These are phyloP conservation scores for Cydia splendana DNA, from an alignment of 1,140 invertebrate species.

Conservation along the genomic window DNA sequence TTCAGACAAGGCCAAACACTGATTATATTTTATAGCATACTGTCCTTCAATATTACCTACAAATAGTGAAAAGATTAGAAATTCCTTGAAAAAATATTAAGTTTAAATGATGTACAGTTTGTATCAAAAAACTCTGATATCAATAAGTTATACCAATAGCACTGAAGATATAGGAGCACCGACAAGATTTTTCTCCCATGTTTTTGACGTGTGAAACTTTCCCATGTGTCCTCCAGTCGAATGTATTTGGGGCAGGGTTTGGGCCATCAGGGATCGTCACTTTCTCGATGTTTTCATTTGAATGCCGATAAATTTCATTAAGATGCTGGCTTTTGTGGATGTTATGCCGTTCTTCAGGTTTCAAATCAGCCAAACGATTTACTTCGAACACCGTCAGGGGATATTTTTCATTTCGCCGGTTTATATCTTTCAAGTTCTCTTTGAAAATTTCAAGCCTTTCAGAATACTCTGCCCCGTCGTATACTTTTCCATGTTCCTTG, in stretches of 20 bases:
- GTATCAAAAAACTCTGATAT: too few species aligned
- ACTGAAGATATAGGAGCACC: not conserved
- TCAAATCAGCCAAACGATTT: not conserved
- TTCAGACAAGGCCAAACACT: not conserved
- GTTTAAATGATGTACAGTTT: too few species aligned
- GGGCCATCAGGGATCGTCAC: not conserved
- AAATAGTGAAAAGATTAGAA: not conserved
- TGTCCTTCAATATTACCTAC: not conserved
- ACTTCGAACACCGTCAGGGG: not conserved
- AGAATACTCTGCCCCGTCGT: not conserved
- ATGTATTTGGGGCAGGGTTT: not conserved
- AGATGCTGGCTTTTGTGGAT: too few species aligned
- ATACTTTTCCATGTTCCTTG: not conserved
- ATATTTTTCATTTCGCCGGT: not conserved
- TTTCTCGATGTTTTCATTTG: not conserved
- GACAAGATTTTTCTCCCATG: not conserved
- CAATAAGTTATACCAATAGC: too few species aligned
- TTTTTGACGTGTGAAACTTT: not conserved
- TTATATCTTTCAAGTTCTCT: not conserved
- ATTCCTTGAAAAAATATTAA: too few species aligned
- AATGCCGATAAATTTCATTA: too few species aligned
- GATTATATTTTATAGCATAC: not conserved
- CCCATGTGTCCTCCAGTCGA: not conserved
- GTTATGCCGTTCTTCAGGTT: not conserved
- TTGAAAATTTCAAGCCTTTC: conserved; percentile 4